These are phyloP conservation scores for Dysidea cf. avara DNA, from an alignment of 37 sponge, comb jelly and placozoan species.

Conservation along the genomic window DNA sequence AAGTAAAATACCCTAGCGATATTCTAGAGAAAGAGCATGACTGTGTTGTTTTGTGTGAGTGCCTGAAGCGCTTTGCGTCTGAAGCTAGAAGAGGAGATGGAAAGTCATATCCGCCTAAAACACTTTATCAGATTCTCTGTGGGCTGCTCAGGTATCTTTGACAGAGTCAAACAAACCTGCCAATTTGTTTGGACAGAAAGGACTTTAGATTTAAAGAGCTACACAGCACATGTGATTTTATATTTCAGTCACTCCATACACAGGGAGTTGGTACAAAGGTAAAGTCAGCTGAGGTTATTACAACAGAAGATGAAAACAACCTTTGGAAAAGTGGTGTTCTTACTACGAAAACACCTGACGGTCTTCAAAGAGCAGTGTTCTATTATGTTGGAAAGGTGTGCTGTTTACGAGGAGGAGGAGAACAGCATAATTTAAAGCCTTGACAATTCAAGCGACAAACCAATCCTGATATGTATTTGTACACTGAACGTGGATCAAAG, in stretches of 20 bases:
- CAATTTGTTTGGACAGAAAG: slow-evolving; percentile 23
- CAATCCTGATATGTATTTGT: too few relatives aligned
- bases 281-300: background rate
- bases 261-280: slow-evolving; percentile 5
- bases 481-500: slow-evolving; percentile 21
- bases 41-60: too few relatives aligned
- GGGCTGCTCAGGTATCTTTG: slow-evolving; percentile 2
- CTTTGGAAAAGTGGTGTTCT: too few relatives aligned
- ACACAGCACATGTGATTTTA: slow-evolving; percentile 5
- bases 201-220: slow-evolving; percentile 8
- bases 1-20: too few relatives aligned
- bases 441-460: background rate
- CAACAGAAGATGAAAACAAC: slow-evolving; percentile 6
- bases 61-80: too few relatives aligned
- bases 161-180: background rate
- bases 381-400: slow-evolving; percentile 10
- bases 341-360: background rate
- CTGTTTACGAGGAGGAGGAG: slow-evolving; percentile 12
- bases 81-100: too few relatives aligned
- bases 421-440: slow-evolving; percentile 1
- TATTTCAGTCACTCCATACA: background rate
- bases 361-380: too few relatives aligned
- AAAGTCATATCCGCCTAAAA: slow-evolving; percentile 8
- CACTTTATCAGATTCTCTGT: slow-evolving; percentile 2
- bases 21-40: too few relatives aligned